phyloP scores from a whole-genome alignment of 23 tunicate genomes.

The Halocynthia aurantium region DNA sequence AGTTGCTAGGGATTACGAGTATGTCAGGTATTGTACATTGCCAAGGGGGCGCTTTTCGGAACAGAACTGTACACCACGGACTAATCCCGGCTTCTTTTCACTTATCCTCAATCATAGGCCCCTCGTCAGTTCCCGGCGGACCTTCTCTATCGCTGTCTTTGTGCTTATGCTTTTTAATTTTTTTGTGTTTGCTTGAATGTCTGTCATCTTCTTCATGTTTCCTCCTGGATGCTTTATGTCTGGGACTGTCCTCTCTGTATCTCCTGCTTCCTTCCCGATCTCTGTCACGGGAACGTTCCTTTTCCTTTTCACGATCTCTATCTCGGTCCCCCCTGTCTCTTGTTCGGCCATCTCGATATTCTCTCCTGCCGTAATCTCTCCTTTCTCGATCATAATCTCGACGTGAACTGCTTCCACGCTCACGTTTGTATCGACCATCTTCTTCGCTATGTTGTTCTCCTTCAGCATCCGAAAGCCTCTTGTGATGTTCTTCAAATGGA shows the following conservation, averaged over 20 bases:
- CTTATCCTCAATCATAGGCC: not conserved
- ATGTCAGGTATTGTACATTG: not conserved
- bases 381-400: constrained; percentile 62
- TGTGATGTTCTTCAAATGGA: constrained; percentile 7
- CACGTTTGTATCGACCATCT: constrained; percentile 34
- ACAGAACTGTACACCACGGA: too few species aligned
- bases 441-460: constrained; percentile 36
- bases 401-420: constrained; percentile 33
- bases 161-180: constrained; percentile 75
- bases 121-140: constrained; percentile 7
- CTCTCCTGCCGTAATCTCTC: constrained; percentile 35
- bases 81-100: not conserved
- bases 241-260: constrained; percentile 67
- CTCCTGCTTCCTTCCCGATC: constrained; percentile 34
- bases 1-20: too few species aligned
- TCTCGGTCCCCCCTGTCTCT: constrained; percentile 32
- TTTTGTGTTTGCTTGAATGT: constrained; percentile 70
- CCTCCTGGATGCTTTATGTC: constrained; percentile 60
- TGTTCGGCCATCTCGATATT: constrained; percentile 45
- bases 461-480: constrained; percentile 19
- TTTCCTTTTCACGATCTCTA: constrained; percentile 51
- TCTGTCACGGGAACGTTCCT: constrained; percentile 59
- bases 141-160: constrained; percentile 37
- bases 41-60: too few species aligned
- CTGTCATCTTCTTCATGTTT: constrained; percentile 66